These are phyloP conservation scores for Gadopsis marmoratus DNA, from an alignment of 2,797 vertebrate species.

Conservation along the genomic window DNA sequence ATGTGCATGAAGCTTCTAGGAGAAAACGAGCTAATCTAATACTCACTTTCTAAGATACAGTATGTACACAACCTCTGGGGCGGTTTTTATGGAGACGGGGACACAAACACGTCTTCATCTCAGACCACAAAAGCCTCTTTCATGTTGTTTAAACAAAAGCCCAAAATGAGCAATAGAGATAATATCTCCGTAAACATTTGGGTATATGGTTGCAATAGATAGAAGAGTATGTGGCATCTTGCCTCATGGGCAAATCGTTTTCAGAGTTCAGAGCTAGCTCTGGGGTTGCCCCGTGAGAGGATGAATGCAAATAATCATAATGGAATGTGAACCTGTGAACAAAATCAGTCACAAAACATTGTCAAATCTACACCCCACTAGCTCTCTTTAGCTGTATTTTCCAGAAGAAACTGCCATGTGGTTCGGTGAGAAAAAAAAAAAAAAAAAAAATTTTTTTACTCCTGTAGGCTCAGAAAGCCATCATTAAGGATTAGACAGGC, in stretches of 20 bases:
- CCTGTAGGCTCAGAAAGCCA: slow-evolving; percentile 47
- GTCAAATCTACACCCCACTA: slow-evolving; percentile 3
- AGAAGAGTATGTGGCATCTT: too few species aligned
- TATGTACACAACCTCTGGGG: slow-evolving; percentile 35
- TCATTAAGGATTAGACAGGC: slow-evolving; percentile 66
- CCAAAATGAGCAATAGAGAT: neutral
- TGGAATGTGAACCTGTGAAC: slow-evolving; percentile 25
- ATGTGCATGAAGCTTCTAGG: slow-evolving; percentile 41
- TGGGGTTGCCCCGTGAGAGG: neutral
- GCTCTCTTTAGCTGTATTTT: slow-evolving; percentile 31
- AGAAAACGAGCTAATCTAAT: slow-evolving; percentile 46
- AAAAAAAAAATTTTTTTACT: neutral
- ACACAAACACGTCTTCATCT: slow-evolving; percentile 35
- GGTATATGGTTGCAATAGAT: neutral
- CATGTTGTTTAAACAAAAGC: slow-evolving; percentile 12
- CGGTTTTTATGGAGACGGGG: slow-evolving; percentile 20
- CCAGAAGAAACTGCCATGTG: slow-evolving; percentile 24
- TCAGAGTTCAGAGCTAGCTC: neutral
- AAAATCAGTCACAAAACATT: slow-evolving; percentile 14
- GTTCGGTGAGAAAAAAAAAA: slow-evolving; percentile 13
- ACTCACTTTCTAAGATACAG: slow-evolving; percentile 28
- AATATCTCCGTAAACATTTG: neutral
- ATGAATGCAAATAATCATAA: neutral
- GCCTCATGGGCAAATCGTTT: neutral
- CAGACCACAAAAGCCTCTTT: slow-evolving; percentile 4